phyloP scores from a whole-genome alignment of 1,140 invertebrate genomes.

The Cydia amplana region DNA sequence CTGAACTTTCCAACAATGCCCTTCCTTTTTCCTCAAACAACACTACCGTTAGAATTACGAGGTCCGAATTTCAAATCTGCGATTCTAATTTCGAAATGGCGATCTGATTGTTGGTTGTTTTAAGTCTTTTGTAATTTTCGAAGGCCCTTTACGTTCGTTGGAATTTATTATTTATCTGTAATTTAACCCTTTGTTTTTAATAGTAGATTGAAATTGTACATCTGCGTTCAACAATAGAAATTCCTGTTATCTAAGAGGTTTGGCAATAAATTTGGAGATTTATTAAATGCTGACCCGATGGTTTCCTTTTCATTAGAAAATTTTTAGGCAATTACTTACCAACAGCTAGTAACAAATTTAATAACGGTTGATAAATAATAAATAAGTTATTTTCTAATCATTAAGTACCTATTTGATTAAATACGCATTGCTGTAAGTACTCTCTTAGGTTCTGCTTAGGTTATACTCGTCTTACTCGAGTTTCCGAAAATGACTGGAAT shows the following conservation, averaged over 20 bases:
- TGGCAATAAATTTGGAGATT: not conserved
- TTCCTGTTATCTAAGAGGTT: not conserved
- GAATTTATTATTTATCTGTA: not conserved
- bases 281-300: not conserved
- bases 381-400: no score
- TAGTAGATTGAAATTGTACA: not conserved
- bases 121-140: not conserved
- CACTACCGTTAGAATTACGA: not conserved
- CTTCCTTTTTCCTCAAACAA: not conserved
- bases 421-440: no score
- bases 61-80: not conserved
- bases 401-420: no score
- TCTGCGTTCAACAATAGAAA: not conserved
- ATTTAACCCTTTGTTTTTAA: not conserved
- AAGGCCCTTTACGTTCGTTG: not conserved
- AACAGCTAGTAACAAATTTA: no score
- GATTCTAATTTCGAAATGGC: constrained; percentile 1
- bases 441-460: no score
- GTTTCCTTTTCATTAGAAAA: not conserved
- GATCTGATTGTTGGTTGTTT: constrained; percentile 1
- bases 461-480: no score
- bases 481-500: no score
- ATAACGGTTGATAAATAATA: no score
- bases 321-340: not conserved
- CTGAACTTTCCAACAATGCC: not conserved